Evolutionary conservation across 2,113 vertebrate species (phyloP), one percentile per base, ranked within the genome.

Genomic region (Triplophysa rosa): DNA sequence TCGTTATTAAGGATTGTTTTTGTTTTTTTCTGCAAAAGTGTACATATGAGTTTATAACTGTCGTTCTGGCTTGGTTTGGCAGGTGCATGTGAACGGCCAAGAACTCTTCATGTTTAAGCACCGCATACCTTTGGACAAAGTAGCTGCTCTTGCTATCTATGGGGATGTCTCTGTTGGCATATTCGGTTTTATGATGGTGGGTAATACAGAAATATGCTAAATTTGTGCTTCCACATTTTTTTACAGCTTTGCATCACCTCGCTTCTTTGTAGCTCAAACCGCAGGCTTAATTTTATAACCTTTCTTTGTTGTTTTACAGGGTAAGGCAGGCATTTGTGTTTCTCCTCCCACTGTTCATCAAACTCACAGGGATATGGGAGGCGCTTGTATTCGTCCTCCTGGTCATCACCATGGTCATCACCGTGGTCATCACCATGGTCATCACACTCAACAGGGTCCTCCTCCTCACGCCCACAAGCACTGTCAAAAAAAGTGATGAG

Each of bases 171-270:
- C 56, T n/a, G 42, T 73, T 33, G 42, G 54, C 29, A 11, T 62
- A n/a, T 40, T 73, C 16, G 37, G 70, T 42, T 73, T 73, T 61
- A 58, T 73, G 21, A 45, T 3, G 58, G 71, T 61, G 71, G 62
- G 54, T 2, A 8, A 40, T 10, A 23, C 5, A 52, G 49, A 52
- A 4, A 52, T 16, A 16, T 52, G 49, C 16, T 0, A 17, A 52
- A 14, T 16, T 5, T 52, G 14, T 52, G 49, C 14, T 11, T 42
- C 1, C 8, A 40, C 37, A 40, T 8, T 40, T 40, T 40, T 40
- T 16, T n/a, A 7, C 1, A 58, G 54, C 8, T 42, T 42, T 42
- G 3, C 16, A 58, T 21, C 19, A 58, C n/a, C 19, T 58, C 54
- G 21, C 14, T 54, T 17, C 14, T 17, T 21, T 58, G 42, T 12